Evolutionary conservation across 2,797 vertebrate genomes (phyloP).

Genomic region (Pseudochirops corinnae): DNA sequence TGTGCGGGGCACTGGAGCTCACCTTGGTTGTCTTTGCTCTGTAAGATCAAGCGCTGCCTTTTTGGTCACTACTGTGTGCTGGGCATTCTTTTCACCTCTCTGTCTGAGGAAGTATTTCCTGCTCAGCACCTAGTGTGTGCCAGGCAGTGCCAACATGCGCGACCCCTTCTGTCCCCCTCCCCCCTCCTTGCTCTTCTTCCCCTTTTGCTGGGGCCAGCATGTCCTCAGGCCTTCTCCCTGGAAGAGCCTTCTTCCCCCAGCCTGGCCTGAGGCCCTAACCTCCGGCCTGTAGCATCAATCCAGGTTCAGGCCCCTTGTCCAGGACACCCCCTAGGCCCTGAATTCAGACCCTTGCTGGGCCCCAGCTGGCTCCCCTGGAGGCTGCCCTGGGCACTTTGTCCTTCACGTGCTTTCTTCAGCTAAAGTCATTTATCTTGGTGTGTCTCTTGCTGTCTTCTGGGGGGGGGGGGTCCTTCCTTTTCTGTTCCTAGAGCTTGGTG

Average conservation of each 20-base stretch:
- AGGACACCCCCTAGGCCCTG: neutral
- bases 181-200: neutral
- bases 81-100: too few relatives aligned
- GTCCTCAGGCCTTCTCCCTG: neutral
- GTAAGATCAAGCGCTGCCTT: neutral
- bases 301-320: neutral
- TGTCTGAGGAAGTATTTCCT: too few relatives aligned
- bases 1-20: neutral
- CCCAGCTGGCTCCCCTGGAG: slow-evolving; percentile 37
- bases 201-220: neutral
- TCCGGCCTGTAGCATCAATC: too few relatives aligned
- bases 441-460: neutral
- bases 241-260: too few relatives aligned
- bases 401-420: neutral
- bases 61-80: neutral
- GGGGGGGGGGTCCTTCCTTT: slow-evolving; percentile 71
- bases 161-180: too few relatives aligned
- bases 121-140: neutral
- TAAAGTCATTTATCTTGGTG: neutral
- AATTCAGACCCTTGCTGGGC: slow-evolving; percentile 45
- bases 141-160: too few relatives aligned
- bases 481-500: slow-evolving; percentile 78
- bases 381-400: slow-evolving; percentile 13
- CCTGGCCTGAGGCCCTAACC: too few relatives aligned
- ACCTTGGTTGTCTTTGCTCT: neutral